phyloP scores from a whole-genome alignment of 2,797 vertebrate genomes.

The Semaprochilodus insignis region DNA sequence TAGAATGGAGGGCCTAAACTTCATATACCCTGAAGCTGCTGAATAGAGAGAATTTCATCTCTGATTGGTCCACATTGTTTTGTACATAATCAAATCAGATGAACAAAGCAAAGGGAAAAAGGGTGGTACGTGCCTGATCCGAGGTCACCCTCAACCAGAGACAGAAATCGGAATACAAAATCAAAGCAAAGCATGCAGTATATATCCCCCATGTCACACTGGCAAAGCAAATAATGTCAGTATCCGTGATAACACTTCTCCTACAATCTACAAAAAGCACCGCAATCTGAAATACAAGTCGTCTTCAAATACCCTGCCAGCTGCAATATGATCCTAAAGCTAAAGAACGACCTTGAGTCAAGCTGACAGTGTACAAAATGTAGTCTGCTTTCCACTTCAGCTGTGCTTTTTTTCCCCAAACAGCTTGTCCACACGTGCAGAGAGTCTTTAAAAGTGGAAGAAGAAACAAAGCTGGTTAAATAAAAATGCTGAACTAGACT shows the following conservation, averaged over 20 bases:
- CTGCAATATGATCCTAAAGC: slow-evolving; percentile 3
- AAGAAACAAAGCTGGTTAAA: background rate
- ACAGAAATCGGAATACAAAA: slow-evolving; percentile 34
- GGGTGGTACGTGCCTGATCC: slow-evolving; percentile 19
- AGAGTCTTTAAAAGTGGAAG: background rate
- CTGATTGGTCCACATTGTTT: slow-evolving; percentile 5
- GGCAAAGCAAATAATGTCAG: background rate
- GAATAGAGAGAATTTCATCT: slow-evolving; percentile 9
- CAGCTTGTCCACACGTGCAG: background rate
- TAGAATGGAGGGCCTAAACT: background rate
- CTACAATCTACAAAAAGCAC: slow-evolving; percentile 27
- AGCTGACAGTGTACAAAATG: slow-evolving; percentile 2
- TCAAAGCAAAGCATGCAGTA: slow-evolving; percentile 17
- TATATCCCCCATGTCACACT: slow-evolving; percentile 10
- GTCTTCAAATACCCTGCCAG: slow-evolving; percentile 4
- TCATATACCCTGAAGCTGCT: background rate
- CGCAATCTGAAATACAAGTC: slow-evolving; percentile 13
- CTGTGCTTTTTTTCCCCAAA: background rate
- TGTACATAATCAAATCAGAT: slow-evolving; percentile 22
- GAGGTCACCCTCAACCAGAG: slow-evolving; percentile 41
- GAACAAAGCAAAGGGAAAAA: slow-evolving; percentile 5
- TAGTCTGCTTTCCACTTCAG: background rate
- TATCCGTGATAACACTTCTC: slow-evolving; percentile 37
- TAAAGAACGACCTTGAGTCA: slow-evolving; percentile 1
- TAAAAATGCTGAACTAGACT: background rate